A percentile compares a stretch with the other conserved stretches of the same genome.
phyloP scores from a whole-genome alignment of 2,888 invertebrate genomes.

The Teleiodes luculella region DNA sequence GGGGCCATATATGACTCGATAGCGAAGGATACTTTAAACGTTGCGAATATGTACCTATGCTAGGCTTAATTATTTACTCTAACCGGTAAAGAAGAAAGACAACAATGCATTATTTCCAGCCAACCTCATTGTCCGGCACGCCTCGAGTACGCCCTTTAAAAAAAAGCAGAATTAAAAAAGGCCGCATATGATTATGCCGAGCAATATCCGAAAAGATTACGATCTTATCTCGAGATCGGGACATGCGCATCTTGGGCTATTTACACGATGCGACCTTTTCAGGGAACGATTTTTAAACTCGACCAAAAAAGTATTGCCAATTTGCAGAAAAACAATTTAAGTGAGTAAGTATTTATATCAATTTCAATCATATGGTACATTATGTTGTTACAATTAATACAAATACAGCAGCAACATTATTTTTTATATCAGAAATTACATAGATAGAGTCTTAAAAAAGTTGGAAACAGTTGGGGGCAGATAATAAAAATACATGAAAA shows the following conservation, averaged over 20 bases:
- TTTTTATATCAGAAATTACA: too few species aligned
- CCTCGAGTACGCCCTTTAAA: conserved; percentile 54
- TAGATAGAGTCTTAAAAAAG: too few species aligned
- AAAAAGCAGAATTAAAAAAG: conserved; percentile 42
- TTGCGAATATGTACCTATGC: too few species aligned
- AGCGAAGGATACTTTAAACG: too few species aligned
- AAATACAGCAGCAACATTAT: too few species aligned
- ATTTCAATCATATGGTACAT: too few species aligned
- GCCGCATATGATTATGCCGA: conserved; percentile 75
- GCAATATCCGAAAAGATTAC: conserved; percentile 76
- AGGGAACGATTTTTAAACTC: background rate
- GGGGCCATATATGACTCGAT: too few species aligned
- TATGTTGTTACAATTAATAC: too few species aligned
- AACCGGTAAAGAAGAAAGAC: conserved; percentile 21
- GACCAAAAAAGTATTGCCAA: background rate
- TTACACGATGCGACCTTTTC: conserved; percentile 50
- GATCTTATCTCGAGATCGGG: conserved; percentile 71
- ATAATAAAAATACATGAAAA: too few species aligned
- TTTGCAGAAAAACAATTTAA: too few species aligned
- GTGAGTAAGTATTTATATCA: too few species aligned
- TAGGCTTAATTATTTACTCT: conserved; percentile 5
- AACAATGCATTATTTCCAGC: conserved; percentile 48
- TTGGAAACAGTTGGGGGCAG: too few species aligned
- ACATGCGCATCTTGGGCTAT: conserved; percentile 60
- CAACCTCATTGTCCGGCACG: conserved; percentile 59